phyloP scores from a whole-genome alignment of 2,797 vertebrate species.

The Ptychobarbus kaznakovi region DNA sequence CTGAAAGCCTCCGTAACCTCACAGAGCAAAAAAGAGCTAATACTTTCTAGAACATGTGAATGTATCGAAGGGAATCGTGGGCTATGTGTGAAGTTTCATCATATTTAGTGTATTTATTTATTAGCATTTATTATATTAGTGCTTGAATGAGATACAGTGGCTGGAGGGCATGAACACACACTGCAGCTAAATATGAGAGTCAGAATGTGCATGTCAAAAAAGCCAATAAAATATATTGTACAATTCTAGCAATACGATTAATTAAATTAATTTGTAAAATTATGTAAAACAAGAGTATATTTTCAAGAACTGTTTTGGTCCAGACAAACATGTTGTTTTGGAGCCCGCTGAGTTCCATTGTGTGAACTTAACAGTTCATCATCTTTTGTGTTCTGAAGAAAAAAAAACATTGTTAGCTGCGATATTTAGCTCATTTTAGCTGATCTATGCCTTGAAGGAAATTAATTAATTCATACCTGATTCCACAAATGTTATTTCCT shows the following conservation, averaged over 20 bases:
- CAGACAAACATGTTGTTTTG: neutral
- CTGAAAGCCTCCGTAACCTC: constrained; percentile 36
- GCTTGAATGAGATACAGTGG: neutral
- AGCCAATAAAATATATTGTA: neutral
- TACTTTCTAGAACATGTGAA: neutral
- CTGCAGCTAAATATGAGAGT: neutral
- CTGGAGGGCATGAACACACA: neutral
- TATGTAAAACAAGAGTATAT: neutral
- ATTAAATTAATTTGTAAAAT: neutral
- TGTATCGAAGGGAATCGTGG: neutral
- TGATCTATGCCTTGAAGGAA: neutral
- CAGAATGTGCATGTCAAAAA: neutral
- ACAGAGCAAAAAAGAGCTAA: neutral
- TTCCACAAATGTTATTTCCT: neutral
- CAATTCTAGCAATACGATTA: neutral
- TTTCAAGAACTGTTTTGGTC: too few species aligned
- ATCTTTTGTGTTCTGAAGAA: neutral
- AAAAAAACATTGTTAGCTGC: neutral
- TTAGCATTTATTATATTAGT: neutral
- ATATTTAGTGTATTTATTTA: neutral
- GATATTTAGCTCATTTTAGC: neutral
- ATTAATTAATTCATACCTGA: neutral
- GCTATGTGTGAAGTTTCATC: constrained; percentile 11
- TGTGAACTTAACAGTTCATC: neutral
- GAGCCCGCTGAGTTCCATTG: neutral